Base-by-base conservation (phyloP, 2,113 vertebrate genomes). In the Electrona antarctica region DNA sequence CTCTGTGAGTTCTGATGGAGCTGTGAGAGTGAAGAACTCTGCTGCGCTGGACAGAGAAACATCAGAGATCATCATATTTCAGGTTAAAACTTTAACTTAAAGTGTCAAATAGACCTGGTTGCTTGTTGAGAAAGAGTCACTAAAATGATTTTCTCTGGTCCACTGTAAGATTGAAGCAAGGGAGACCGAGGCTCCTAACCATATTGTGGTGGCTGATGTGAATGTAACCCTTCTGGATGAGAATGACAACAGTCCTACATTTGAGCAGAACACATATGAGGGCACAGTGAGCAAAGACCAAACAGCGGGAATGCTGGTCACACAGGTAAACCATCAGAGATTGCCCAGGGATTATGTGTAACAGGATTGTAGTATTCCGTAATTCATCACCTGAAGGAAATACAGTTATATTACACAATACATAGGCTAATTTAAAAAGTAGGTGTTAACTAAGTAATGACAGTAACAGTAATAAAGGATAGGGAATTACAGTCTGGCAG, bases 201-300 rank as follows among this genome's bases (percentile, higher is more conserved):
- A 7, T 0, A 13, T 11, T 10, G 59, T 0, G 7, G 0, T 0
- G 1, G 86, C 74, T 10, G 0, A 14, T 4, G 89, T 95, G 71
- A 87, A 13, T 6, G 55, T 95, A 14, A 12, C 58, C 60, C 73
- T 95, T 59, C 73, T 88, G 10, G 94, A 95, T 65, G 92, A 91
- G 78, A 95, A 95, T 9, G 94, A 95, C 81, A 95, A 94, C 90
- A 91, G 67, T 64, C 94, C 93, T 7, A 6, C 7, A 10, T 95
- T 95, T 50, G 80, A 47, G 76, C 72, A n/a, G 1, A 48, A 41
- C 0, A 46, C 3, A 1, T 95, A 94, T 0, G 75, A 87, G 28
- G 84, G 59, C 0, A 78, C 86, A 4, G 83, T 95, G 72, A 90
- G 86, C 71, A 52, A 0, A 60, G 88, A 94, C 71, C 93, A 94